Percentiles rank a stretch among this genome's conserved stretches.
Conservation (phyloP, 1,140 invertebrate genomes). For the Drosophila nannoptera region DNA sequence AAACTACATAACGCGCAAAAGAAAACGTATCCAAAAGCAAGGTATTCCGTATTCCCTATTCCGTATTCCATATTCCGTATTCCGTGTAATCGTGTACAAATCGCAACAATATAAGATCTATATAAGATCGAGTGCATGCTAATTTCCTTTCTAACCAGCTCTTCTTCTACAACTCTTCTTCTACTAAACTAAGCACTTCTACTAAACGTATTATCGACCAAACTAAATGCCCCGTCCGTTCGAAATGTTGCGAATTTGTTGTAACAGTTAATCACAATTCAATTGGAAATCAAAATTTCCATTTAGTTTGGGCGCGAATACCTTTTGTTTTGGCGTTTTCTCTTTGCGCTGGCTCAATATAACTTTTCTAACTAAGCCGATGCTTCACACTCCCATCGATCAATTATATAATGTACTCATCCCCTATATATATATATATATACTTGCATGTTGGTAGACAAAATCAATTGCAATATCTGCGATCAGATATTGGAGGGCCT, state of each 20-base stretch:
- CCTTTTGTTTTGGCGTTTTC: slow-evolving; percentile 77
- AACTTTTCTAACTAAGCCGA: slow-evolving; percentile 39
- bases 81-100: slow-evolving; percentile 29
- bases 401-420: too few species aligned
- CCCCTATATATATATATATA: not conserved
- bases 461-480: slow-evolving; percentile 95
- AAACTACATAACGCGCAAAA: slow-evolving; percentile 78
- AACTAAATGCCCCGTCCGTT: slow-evolving; percentile 55
- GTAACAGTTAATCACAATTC: not conserved
- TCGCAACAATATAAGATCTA: slow-evolving; percentile 18
- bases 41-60: slow-evolving; percentile 74
- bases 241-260: not conserved
- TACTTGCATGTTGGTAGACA: slow-evolving; percentile 82
- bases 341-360: slow-evolving; percentile 45
- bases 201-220: slow-evolving; percentile 68
- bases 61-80: slow-evolving; percentile 65
- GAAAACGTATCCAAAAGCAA: slow-evolving; percentile 79
- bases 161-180: slow-evolving; percentile 31
- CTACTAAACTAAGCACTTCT: slow-evolving; percentile 48
- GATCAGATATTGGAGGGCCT: slow-evolving; percentile 93
- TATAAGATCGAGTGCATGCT: slow-evolving; percentile 28
- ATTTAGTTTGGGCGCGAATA: slow-evolving; percentile 76
- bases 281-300: not conserved
- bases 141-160: slow-evolving; percentile 48
- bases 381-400: slow-evolving; percentile 26